A percentile compares a stretch with the other conserved stretches of the same genome.
These are phyloP conservation scores for Drosophila meridiana DNA, from an alignment of 2,888 invertebrate genomes.

Conservation along the genomic window DNA sequence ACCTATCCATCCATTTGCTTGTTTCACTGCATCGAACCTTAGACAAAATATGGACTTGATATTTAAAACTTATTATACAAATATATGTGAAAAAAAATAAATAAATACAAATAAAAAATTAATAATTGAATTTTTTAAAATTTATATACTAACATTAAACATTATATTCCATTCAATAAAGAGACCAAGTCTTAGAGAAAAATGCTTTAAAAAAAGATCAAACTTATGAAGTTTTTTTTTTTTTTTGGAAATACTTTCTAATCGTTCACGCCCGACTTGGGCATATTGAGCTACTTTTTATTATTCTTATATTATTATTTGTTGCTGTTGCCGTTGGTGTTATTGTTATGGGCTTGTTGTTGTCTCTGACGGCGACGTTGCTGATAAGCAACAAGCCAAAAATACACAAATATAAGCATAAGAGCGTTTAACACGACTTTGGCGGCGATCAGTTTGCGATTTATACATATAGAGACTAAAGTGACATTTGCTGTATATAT, in stretches of 20 bases:
- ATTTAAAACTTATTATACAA: no score
- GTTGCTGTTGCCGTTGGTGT: constrained; percentile 9
- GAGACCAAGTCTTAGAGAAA: no score
- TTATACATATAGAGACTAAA: constrained; percentile 9
- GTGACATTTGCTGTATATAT: constrained; percentile 1
- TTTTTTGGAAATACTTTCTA: background rate
- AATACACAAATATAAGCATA: constrained; percentile 34
- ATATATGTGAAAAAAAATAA: no score
- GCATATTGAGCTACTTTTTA: background rate
- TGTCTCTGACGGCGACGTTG: constrained; percentile 27
- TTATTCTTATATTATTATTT: constrained; percentile 25
- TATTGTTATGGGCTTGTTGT: constrained; percentile 10
- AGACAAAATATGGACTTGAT: no score
- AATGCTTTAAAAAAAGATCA: no score
- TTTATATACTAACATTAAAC: no score
- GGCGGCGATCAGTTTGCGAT: constrained; percentile 42
- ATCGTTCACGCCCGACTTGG: background rate
- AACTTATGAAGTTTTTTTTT: background rate
- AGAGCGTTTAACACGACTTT: constrained; percentile 36
- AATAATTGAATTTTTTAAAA: no score
- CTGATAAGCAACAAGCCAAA: constrained; percentile 50
- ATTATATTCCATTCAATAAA: no score
- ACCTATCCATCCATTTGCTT: no score
- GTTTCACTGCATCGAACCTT: no score
- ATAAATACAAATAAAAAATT: no score